Percentiles rank a stretch among this genome's conserved stretches.
These are phyloP conservation scores for Polydrusus pterygomalis DNA, from an alignment of 2,888 invertebrate species.

Conservation along the genomic window DNA sequence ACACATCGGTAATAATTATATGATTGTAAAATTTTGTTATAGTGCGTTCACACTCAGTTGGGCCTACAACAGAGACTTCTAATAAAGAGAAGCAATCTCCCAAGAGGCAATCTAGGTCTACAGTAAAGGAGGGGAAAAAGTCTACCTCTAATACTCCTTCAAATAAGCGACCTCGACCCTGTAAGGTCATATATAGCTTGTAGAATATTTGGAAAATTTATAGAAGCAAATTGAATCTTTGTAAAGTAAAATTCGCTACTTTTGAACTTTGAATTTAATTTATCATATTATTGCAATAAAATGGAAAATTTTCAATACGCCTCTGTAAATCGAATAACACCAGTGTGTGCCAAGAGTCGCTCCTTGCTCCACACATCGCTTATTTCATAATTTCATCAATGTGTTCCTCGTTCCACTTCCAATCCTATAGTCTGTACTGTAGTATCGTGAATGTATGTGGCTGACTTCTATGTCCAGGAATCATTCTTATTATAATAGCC, in stretches of 20 bases:
- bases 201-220: slow-evolving; percentile 53
- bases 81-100: slow-evolving; percentile 80
- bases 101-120: slow-evolving; percentile 83
- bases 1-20: not conserved
- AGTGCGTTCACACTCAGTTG: slow-evolving; percentile 83
- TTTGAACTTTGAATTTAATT: too few relatives aligned
- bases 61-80: slow-evolving; percentile 74
- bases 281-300: too few relatives aligned
- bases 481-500: slow-evolving; percentile 35
- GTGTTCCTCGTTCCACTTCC: slow-evolving; percentile 45
- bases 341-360: slow-evolving; percentile 72
- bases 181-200: slow-evolving; percentile 74
- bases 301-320: slow-evolving; percentile 8
- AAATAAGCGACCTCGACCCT: slow-evolving; percentile 80
- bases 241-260: not conserved
- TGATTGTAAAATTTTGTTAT: slow-evolving; percentile 56
- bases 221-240: slow-evolving; percentile 23
- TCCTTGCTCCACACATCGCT: slow-evolving; percentile 61
- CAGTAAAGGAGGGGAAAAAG: slow-evolving; percentile 80
- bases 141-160: slow-evolving; percentile 76
- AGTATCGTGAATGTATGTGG: slow-evolving; percentile 63
- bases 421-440: slow-evolving; percentile 58
- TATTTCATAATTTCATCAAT: slow-evolving; percentile 55
- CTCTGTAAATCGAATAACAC: slow-evolving; percentile 52
- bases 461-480: slow-evolving; percentile 45